Evolutionary conservation across 1,140 invertebrate species (phyloP).

Genomic region (Ceratoteleas bidentatus): DNA sequence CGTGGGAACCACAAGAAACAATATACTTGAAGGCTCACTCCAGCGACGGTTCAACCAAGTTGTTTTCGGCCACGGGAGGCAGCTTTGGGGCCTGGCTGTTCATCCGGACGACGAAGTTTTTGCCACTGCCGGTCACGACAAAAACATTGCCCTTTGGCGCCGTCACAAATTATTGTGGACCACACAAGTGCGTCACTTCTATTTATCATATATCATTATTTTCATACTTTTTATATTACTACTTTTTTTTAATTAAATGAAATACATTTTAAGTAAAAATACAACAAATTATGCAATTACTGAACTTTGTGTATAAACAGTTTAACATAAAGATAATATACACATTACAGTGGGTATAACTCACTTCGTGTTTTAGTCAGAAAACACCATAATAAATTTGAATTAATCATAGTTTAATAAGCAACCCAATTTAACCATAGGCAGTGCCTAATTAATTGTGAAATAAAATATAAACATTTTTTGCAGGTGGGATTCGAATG

Average conservation of each 20-base stretch:
- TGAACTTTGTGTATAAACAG: too few species aligned
- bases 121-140: slow-evolving; percentile 95
- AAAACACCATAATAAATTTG: too few species aligned
- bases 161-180: slow-evolving; percentile 93
- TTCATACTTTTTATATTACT: too few species aligned
- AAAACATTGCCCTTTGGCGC: slow-evolving; percentile 94
- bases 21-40: slow-evolving; percentile 95
- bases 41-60: slow-evolving; percentile 94
- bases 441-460: not conserved
- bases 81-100: slow-evolving; percentile 93
- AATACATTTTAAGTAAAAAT: too few species aligned
- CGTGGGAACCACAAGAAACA: slow-evolving; percentile 95
- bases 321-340: too few species aligned
- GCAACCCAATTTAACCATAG: not conserved
- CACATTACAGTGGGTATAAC: too few species aligned
- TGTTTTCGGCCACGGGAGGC: slow-evolving; percentile 94
- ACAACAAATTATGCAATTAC: too few species aligned
- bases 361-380: too few species aligned
- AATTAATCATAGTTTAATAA: too few species aligned
- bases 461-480: not conserved
- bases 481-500: slow-evolving; percentile 88
- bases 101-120: slow-evolving; percentile 96
- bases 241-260: too few species aligned
- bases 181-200: slow-evolving; percentile 85
- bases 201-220: too few species aligned